These are phyloP conservation scores for Pogonocherus hispidulus DNA, from an alignment of 2,888 invertebrate species.

Conservation along the genomic window DNA sequence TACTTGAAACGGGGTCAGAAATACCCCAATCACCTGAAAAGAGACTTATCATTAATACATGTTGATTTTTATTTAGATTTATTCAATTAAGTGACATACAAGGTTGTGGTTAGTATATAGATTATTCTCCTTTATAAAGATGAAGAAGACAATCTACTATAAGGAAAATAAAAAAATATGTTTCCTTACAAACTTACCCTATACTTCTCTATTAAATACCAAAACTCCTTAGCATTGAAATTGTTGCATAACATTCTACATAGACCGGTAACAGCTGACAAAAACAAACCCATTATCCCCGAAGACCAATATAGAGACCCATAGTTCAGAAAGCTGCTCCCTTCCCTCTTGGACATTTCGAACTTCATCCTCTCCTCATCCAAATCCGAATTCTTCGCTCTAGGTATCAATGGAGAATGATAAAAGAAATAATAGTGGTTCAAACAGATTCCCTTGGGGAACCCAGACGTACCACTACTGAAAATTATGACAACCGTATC, in stretches of 20 bases:
- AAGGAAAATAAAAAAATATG: no score
- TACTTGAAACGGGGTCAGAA: slow-evolving; percentile 24
- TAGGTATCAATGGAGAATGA: slow-evolving; percentile 13
- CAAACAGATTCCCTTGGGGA: slow-evolving; percentile 60
- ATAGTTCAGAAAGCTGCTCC: slow-evolving; percentile 23
- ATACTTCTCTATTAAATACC: slow-evolving; percentile 22
- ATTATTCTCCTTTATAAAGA: no score
- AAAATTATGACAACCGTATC: slow-evolving; percentile 55
- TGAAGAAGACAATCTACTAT: no score
- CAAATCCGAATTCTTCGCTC: slow-evolving; percentile 21
- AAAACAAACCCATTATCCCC: slow-evolving; percentile 15
- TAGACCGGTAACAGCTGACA: slow-evolving; percentile 16
- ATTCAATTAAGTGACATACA: no score
- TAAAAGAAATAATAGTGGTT: slow-evolving; percentile 43
- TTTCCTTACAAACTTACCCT: slow-evolving; percentile 4
- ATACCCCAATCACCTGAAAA: slow-evolving; percentile 17
- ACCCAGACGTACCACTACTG: slow-evolving; percentile 61
- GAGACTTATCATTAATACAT: neutral
- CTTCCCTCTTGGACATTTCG: slow-evolving; percentile 15
- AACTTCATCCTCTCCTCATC: slow-evolving; percentile 17
- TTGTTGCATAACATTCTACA: slow-evolving; percentile 22
- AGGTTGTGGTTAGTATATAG: no score
- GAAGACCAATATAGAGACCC: slow-evolving; percentile 26
- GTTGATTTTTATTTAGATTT: no score
- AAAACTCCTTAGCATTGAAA: slow-evolving; percentile 25